These are phyloP conservation scores for Botia almorhae DNA, from an alignment of 2,797 vertebrate species.

Conservation along the genomic window DNA sequence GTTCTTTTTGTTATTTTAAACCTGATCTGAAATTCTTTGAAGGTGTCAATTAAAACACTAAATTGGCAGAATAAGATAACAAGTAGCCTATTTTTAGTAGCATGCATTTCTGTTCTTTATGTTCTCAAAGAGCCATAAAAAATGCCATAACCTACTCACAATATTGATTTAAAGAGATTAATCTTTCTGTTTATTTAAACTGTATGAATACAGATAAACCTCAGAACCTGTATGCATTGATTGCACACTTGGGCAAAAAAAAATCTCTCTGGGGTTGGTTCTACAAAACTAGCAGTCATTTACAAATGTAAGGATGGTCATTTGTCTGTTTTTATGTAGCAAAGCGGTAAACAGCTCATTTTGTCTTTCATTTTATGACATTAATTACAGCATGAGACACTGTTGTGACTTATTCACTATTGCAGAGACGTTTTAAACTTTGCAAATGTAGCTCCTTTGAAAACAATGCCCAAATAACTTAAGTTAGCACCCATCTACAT, in stretches of 20 bases:
- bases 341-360: slow-evolving; percentile 6
- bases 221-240: not conserved
- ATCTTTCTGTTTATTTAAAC: not conserved
- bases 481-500: not conserved
- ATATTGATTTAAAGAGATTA: not conserved
- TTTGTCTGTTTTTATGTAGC: slow-evolving; percentile 62
- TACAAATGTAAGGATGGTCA: slow-evolving; percentile 18
- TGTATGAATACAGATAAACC: not conserved
- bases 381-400: slow-evolving; percentile 66
- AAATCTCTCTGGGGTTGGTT: not conserved
- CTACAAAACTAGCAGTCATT: not conserved
- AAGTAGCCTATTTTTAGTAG: slow-evolving; percentile 67
- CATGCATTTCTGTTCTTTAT: slow-evolving; percentile 71
- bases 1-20: slow-evolving; percentile 63
- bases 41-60: not conserved
- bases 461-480: not conserved
- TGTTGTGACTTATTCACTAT: slow-evolving; percentile 55
- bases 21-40: slow-evolving; percentile 14
- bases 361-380: slow-evolving; percentile 33
- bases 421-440: slow-evolving; percentile 1
- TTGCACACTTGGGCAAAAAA: not conserved
- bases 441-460: slow-evolving; percentile 60
- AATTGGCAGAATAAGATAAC: slow-evolving; percentile 39
- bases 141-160: not conserved
- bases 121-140: slow-evolving; percentile 57